A percentile compares a stretch with the other conserved stretches of the same genome.
Evolutionary conservation across 2,113 vertebrate genomes (phyloP).

Genomic region (Girardinichthys multiradiatus): DNA sequence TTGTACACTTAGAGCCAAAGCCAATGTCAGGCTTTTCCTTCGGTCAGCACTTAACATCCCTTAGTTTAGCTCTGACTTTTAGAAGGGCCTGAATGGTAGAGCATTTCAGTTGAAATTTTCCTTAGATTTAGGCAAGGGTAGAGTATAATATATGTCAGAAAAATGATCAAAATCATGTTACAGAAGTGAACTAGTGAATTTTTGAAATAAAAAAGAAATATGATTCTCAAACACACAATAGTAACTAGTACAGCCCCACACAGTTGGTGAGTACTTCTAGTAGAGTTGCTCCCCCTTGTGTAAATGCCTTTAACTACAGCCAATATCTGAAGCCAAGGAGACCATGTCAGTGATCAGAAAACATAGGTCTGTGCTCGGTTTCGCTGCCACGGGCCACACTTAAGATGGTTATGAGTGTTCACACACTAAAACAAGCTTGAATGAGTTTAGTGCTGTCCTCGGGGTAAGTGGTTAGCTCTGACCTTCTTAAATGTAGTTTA

Average conservation of each 20-base stretch:
- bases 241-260: conserved; percentile 20
- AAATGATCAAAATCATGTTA: conserved; percentile 21
- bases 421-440: conserved; percentile 74
- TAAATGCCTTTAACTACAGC: conserved; percentile 53
- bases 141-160: conserved; percentile 15
- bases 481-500: conserved; percentile 64
- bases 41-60: conserved; percentile 67
- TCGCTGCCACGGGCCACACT: conserved; percentile 63
- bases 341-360: conserved; percentile 49
- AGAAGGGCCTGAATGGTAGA: conserved; percentile 33
- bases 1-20: conserved; percentile 63
- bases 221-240: conserved; percentile 29
- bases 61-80: conserved; percentile 38
- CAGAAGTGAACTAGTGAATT: conserved; percentile 4
- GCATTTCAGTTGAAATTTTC: conserved; percentile 32
- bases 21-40: conserved; percentile 60
- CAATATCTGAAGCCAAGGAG: no score
- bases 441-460: conserved; percentile 76
- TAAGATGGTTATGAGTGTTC: conserved; percentile 58
- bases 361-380: conserved; percentile 32
- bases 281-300: conserved; percentile 83
- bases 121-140: not conserved
- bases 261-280: conserved; percentile 48
- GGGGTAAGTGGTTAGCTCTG: conserved; percentile 58
- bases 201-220: conserved; percentile 2